phyloP scores from a whole-genome alignment of 2,888 invertebrate genomes.

The Hyalella azteca region DNA sequence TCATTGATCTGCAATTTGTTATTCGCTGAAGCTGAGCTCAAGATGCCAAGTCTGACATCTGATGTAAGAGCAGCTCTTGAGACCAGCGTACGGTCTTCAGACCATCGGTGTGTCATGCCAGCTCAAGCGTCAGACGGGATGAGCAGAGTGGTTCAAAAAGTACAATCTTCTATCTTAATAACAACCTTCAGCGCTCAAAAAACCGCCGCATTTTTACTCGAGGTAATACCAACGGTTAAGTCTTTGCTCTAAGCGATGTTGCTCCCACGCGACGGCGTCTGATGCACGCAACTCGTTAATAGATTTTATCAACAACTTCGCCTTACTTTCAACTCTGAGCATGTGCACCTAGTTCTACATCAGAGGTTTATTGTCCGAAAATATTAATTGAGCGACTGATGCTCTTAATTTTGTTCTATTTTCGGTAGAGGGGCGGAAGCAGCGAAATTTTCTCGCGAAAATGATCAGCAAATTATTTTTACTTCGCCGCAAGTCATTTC shows the following conservation, averaged over 20 bases:
- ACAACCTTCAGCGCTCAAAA: neutral
- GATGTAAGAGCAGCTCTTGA: too few relatives aligned
- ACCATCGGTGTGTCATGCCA: neutral
- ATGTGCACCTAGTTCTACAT: neutral
- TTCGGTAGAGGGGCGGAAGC: too few relatives aligned
- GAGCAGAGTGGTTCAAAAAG: neutral
- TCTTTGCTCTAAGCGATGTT: neutral
- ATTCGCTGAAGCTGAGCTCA: too few relatives aligned
- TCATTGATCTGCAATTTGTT: too few relatives aligned
- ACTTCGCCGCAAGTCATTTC: too few relatives aligned
- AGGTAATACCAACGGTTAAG: neutral
- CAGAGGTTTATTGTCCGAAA: neutral
- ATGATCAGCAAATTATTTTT: too few relatives aligned
- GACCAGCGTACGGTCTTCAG: neutral
- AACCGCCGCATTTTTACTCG: neutral
- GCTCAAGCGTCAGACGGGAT: neutral
- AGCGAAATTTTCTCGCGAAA: too few relatives aligned
- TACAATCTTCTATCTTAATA: neutral
- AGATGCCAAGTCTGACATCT: too few relatives aligned
- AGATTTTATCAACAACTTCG: neutral
- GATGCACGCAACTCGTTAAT: too few relatives aligned
- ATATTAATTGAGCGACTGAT: too few relatives aligned
- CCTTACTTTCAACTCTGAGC: neutral
- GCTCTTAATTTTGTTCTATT: too few relatives aligned
- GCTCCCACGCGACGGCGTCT: neutral